phyloP scores from a whole-genome alignment of 2,888 invertebrate genomes.

The Hypercompe scribonia region DNA sequence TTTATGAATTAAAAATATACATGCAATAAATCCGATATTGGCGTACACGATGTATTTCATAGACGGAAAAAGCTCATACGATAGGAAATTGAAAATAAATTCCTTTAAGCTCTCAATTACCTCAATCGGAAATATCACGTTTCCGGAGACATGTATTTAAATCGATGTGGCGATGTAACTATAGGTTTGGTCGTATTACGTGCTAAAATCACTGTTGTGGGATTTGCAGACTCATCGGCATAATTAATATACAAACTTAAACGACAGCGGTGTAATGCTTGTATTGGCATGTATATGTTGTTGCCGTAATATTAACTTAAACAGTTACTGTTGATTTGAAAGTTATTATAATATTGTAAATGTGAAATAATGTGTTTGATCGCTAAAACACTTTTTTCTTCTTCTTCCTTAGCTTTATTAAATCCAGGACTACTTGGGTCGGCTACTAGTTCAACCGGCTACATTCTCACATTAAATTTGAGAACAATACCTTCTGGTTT shows the following conservation, averaged over 20 bases:
- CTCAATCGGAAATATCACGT: conserved; percentile 79
- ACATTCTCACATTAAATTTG: too few relatives aligned
- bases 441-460: too few relatives aligned
- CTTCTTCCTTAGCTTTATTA: too few relatives aligned
- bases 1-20: conserved; percentile 61
- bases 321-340: too few relatives aligned
- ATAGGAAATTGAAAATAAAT: conserved; percentile 85
- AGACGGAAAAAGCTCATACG: conserved; percentile 75
- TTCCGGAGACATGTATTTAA: conserved; percentile 70
- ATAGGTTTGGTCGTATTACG: conserved; percentile 33
- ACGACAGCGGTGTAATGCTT: not conserved
- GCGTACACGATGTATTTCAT: conserved; percentile 64
- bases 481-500: too few relatives aligned
- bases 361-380: not conserved
- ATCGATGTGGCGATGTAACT: conserved; percentile 48
- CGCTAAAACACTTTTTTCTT: too few relatives aligned
- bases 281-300: not conserved
- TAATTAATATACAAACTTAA: not conserved
- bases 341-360: not conserved
- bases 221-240: conserved; percentile 3
- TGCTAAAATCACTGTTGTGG: conserved; percentile 21
- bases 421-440: too few relatives aligned
- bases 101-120: conserved; percentile 85
- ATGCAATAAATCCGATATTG: conserved; percentile 65
- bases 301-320: not conserved